Conservation (phyloP, 2,888 invertebrate genomes). For the Coelopa pilipes region DNA sequence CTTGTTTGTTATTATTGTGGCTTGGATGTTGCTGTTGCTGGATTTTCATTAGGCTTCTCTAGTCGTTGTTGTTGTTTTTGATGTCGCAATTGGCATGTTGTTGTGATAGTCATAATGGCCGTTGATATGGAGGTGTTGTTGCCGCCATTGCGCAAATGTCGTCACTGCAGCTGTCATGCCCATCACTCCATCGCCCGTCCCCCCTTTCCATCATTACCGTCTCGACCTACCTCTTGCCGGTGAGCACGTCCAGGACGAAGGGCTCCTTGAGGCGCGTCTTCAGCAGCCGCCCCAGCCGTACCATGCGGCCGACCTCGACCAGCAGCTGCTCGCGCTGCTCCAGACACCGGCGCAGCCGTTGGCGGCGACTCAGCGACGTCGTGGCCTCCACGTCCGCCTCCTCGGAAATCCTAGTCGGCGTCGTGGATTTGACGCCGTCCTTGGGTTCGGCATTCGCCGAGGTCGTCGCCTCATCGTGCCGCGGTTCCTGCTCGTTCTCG, state of each 20-base stretch:
- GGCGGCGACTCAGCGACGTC: constrained; percentile 60
- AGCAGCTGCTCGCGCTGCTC: constrained; percentile 73
- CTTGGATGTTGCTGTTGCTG: too few species aligned
- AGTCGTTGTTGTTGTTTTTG: not conserved
- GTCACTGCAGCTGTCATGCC: too few species aligned
- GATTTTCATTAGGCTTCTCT: too few species aligned
- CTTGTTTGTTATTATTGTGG: too few species aligned
- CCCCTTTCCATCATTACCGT: not conserved
- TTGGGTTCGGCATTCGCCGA: constrained; percentile 39
- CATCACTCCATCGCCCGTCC: not conserved
- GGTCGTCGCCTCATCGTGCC: constrained; percentile 20
- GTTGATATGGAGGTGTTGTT: not conserved
- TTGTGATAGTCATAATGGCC: not conserved
- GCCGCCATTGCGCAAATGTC: not conserved
- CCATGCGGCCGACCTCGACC: constrained; percentile 78
- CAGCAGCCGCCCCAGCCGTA: constrained; percentile 75
- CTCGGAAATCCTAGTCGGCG: not conserved
- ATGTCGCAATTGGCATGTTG: not conserved
- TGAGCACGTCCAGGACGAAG: constrained; percentile 66
- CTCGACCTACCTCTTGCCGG: constrained; percentile 60
- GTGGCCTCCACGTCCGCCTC: constrained; percentile 57
- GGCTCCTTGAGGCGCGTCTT: constrained; percentile 75
- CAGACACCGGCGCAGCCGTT: constrained; percentile 70
- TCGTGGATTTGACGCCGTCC: not conserved
- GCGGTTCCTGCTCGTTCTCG: constrained; percentile 40